These are phyloP conservation scores for Zoroaster sp. DNA, from an alignment of 53 echinoderm and acorn worm genomes.

Conservation along the genomic window DNA sequence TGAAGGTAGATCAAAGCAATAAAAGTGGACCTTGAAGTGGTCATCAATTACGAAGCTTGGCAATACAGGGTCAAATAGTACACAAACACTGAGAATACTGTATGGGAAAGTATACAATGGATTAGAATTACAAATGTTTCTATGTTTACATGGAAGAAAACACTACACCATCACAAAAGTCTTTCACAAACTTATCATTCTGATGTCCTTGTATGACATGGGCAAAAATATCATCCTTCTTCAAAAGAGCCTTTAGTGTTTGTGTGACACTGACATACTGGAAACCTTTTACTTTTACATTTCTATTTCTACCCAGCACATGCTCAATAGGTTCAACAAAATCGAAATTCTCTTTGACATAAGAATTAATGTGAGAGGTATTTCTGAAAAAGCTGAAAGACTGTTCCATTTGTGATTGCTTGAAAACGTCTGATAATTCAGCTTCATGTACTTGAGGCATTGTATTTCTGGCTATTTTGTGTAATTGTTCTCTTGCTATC, in stretches of 20 bases:
- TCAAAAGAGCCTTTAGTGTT: constrained; percentile 17
- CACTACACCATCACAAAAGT: constrained; percentile 68
- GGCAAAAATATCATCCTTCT: constrained; percentile 39
- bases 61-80: too few relatives aligned
- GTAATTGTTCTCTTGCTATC: constrained; percentile 13
- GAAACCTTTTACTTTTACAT: background rate
- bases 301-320: constrained; percentile 15
- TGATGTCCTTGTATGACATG: constrained; percentile 49
- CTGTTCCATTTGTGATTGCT: background rate
- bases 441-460: background rate
- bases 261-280: constrained; percentile 56
- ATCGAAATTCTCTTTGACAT: constrained; percentile 4
- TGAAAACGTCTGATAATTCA: background rate
- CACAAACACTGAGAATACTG: too few relatives aligned
- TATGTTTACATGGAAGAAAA: too few relatives aligned
- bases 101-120: too few relatives aligned
- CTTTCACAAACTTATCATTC: background rate
- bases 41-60: too few relatives aligned
- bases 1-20: too few relatives aligned
- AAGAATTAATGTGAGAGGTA: background rate
- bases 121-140: too few relatives aligned
- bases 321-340: constrained; percentile 48
- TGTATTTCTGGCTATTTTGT: background rate
- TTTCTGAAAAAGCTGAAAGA: constrained; percentile 6
- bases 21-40: too few relatives aligned